These are phyloP conservation scores for Xyliphius kryptos DNA, from an alignment of 2,113 vertebrate species.

Conservation along the genomic window DNA sequence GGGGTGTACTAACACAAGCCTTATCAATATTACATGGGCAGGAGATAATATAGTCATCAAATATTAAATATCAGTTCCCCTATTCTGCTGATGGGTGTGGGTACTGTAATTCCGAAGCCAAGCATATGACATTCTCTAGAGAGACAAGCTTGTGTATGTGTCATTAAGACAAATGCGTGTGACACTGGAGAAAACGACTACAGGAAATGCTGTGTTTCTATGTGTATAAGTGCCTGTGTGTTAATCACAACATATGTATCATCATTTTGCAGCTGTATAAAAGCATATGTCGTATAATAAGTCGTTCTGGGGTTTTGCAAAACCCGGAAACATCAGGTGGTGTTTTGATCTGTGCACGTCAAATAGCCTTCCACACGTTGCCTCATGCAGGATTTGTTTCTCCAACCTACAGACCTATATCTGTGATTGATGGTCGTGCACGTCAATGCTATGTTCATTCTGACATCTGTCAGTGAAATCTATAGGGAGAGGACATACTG, in stretches of 20 bases:
- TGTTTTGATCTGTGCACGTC: no score
- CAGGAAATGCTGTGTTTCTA: not conserved
- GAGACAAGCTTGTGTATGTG: slow-evolving; percentile 2
- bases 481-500: not conserved
- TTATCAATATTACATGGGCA: slow-evolving; percentile 41
- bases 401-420: not conserved
- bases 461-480: slow-evolving; percentile 3
- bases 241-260: slow-evolving; percentile 11
- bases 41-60: slow-evolving; percentile 41
- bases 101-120: slow-evolving; percentile 13
- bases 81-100: slow-evolving; percentile 31
- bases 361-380: no score
- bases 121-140: slow-evolving; percentile 22
- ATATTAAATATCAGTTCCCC: slow-evolving; percentile 42
- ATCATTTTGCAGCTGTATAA: slow-evolving; percentile 16
- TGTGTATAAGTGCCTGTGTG: slow-evolving; percentile 9
- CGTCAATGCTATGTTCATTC: slow-evolving; percentile 1
- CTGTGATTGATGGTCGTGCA: not conserved
- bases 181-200: slow-evolving; percentile 18
- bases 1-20: slow-evolving; percentile 28
- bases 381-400: not conserved
- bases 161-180: slow-evolving; percentile 11
- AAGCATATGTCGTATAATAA: not conserved
- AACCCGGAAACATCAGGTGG: no score
- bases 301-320: no score